Conservation (phyloP, 2,113 vertebrate genomes). For the Gopherus flavomarginatus region DNA sequence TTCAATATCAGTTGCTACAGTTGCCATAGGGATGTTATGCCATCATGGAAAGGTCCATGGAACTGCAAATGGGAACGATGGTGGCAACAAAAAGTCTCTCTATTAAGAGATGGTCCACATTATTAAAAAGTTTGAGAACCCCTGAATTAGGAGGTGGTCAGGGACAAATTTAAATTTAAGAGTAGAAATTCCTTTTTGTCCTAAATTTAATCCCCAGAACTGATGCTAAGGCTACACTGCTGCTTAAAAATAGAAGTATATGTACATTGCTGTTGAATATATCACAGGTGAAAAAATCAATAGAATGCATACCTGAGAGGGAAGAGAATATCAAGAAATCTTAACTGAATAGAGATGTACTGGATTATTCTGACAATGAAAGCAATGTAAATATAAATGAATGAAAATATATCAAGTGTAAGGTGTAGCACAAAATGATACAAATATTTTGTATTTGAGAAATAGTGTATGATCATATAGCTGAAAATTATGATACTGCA, state of each 20-base stretch:
- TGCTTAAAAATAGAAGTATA: neutral
- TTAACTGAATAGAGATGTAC: neutral
- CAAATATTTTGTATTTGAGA: neutral
- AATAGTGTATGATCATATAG: neutral
- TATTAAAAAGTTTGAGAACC: neutral
- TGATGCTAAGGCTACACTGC: neutral
- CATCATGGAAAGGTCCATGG: neutral
- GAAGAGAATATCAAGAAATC: neutral
- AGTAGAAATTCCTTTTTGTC: neutral
- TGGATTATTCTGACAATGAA: neutral
- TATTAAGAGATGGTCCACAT: neutral
- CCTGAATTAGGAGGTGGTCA: neutral
- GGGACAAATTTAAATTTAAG: neutral
- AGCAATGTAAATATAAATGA: neutral
- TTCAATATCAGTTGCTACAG: fast-evolving
- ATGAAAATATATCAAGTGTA: neutral
- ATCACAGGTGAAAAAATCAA: neutral
- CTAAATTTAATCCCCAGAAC: neutral
- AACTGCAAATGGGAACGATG: neutral
- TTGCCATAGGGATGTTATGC: neutral
- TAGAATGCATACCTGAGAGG: neutral
- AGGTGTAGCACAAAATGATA: neutral
- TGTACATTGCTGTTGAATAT: neutral
- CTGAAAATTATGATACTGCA: neutral
- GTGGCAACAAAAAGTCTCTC: neutral